Percentiles rank a stretch among this genome's conserved stretches.
phyloP scores from a whole-genome alignment of 1,140 invertebrate genomes.

The Drosophila kepulauana region DNA sequence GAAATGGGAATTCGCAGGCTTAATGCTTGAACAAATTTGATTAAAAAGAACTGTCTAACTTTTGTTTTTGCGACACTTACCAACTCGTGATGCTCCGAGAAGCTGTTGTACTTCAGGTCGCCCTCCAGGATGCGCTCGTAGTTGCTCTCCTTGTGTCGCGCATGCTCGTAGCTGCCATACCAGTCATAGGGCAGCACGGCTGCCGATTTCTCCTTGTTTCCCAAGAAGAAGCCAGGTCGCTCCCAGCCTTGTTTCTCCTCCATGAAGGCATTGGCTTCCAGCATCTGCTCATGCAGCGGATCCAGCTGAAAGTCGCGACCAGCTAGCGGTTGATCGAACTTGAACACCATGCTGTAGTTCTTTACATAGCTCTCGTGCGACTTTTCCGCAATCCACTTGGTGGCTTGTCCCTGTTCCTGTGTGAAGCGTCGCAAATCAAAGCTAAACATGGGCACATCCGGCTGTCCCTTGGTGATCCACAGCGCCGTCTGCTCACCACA shows the following conservation, averaged over 20 bases:
- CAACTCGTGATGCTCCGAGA: constrained; percentile 91
- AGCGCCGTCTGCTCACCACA: constrained; percentile 93
- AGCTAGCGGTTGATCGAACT: constrained; percentile 93
- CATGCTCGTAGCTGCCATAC: constrained; percentile 91
- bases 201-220: constrained; percentile 80
- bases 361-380: constrained; percentile 95
- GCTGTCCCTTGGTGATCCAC: constrained; percentile 93
- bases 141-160: constrained; percentile 87
- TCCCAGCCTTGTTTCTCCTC: constrained; percentile 95
- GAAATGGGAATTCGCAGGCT: too few relatives aligned
- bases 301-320: constrained; percentile 90
- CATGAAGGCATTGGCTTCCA: constrained; percentile 89
- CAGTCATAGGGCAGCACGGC: constrained; percentile 91
- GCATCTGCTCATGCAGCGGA: constrained; percentile 88
- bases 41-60: too few relatives aligned
- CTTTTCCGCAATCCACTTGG: constrained; percentile 91
- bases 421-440: constrained; percentile 94
- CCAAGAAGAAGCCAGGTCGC: constrained; percentile 90
- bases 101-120: constrained; percentile 91
- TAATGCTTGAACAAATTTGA: too few relatives aligned
- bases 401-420: constrained; percentile 88
- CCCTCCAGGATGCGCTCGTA: constrained; percentile 90
- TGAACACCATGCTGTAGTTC: constrained; percentile 94
- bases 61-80: constrained; percentile 84
- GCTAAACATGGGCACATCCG: constrained; percentile 93